Evolutionary conservation across 2,888 invertebrate genomes (phyloP).

Genomic region (Drosophila longiperda): DNA sequence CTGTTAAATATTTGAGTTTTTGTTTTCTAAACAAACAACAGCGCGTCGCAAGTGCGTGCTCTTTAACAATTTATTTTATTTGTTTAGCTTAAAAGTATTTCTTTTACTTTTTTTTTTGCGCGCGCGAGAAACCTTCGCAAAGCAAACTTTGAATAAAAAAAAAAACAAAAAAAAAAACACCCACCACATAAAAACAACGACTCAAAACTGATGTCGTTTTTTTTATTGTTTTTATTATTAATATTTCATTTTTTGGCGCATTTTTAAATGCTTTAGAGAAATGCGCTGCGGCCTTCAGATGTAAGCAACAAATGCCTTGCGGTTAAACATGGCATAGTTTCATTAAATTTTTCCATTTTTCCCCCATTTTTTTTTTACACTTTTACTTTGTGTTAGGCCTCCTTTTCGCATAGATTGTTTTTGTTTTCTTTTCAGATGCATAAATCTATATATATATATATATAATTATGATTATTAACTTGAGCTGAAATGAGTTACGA

Average conservation of each 20-base stretch:
- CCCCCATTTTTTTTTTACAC: conserved; percentile 16
- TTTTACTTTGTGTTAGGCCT: conserved; percentile 58
- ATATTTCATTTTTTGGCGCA: conserved; percentile 30
- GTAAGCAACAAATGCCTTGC: conserved; percentile 54
- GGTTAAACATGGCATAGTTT: conserved; percentile 68
- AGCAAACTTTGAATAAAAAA: conserved; percentile 17
- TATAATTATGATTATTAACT: conserved; percentile 59
- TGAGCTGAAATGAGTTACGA: conserved; percentile 29
- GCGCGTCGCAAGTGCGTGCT: conserved; percentile 53
- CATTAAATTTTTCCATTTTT: conserved; percentile 7
- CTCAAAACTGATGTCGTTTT: conserved; percentile 33
- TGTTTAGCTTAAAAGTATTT: conserved; percentile 54
- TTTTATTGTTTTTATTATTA: conserved; percentile 11
- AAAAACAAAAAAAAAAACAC: conserved; percentile 53
- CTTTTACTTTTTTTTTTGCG: conserved; percentile 23
- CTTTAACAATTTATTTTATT: conserved; percentile 59
- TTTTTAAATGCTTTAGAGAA: conserved; percentile 52
- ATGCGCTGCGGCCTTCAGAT: conserved; percentile 60
- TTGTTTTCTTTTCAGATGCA: not conserved
- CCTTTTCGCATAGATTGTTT: conserved; percentile 12
- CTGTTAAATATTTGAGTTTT: conserved; percentile 15
- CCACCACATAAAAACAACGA: conserved; percentile 53
- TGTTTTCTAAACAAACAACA: conserved; percentile 61
- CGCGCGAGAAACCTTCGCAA: conserved; percentile 63
- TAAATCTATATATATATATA: not conserved